These are phyloP conservation scores for Polyommatus iphigenia DNA, from an alignment of 2,888 invertebrate genomes.

Conservation along the genomic window DNA sequence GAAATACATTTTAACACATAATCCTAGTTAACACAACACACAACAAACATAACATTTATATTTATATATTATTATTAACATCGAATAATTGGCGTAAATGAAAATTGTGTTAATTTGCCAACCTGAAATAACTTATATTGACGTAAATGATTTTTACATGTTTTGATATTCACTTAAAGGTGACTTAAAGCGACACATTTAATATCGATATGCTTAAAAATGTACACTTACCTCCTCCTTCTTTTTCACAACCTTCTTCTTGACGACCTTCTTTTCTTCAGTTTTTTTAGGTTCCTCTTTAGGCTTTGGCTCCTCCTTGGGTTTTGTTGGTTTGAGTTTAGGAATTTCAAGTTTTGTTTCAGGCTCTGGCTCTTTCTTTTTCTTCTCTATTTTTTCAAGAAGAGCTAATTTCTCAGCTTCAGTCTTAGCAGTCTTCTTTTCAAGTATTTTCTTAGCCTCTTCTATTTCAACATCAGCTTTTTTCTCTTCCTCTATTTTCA, in stretches of 20 bases:
- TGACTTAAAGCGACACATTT: conserved; percentile 50
- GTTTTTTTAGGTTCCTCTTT: conserved; percentile 68
- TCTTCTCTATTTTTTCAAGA: conserved; percentile 75
- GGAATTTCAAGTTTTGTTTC: conserved; percentile 82
- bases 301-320: conserved; percentile 71
- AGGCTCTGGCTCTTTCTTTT: conserved; percentile 70
- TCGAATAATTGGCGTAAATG: neutral
- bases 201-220: conserved; percentile 33
- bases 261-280: conserved; percentile 63
- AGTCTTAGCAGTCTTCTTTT: conserved; percentile 73
- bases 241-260: conserved; percentile 76
- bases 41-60: conserved; percentile 42
- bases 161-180: conserved; percentile 17
- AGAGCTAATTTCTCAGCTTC: conserved; percentile 75
- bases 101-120: neutral
- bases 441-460: conserved; percentile 71
- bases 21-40: conserved; percentile 57
- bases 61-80: neutral
- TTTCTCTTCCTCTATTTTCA: conserved; percentile 62
- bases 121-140: neutral
- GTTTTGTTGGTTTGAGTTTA: conserved; percentile 79
- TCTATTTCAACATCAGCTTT: conserved; percentile 68
- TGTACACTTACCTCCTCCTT: conserved; percentile 72
- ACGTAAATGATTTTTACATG: conserved; percentile 3
- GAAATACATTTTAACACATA: conserved; percentile 66